Conservation (phyloP, 2,888 invertebrate species). For the Drosophila setosimentum region DNA sequence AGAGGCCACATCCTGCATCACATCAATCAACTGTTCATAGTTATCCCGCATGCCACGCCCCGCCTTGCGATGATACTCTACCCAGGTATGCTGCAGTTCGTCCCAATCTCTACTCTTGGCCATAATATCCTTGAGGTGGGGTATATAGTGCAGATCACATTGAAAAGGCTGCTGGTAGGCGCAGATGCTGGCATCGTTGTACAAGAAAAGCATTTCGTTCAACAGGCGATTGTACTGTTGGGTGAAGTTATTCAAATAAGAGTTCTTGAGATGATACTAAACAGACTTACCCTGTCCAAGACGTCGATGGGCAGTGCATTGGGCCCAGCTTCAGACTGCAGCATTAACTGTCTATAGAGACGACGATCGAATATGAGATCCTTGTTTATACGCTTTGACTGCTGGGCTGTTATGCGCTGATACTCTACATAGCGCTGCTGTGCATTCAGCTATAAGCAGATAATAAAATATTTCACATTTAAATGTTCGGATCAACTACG, state of each 20-base stretch:
- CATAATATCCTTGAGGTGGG: constrained; percentile 92
- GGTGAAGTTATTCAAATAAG: background rate
- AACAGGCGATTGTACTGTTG: constrained; percentile 92
- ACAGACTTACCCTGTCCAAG: constrained; percentile 89
- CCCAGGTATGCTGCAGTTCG: constrained; percentile 94
- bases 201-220: constrained; percentile 95
- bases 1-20: constrained; percentile 92
- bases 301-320: constrained; percentile 93
- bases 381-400: constrained; percentile 90
- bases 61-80: constrained; percentile 95
- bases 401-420: constrained; percentile 92
- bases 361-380: constrained; percentile 89
- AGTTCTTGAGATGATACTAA: background rate
- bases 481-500: background rate
- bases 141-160: constrained; percentile 92
- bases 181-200: constrained; percentile 94
- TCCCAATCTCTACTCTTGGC: constrained; percentile 94
- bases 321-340: constrained; percentile 92
- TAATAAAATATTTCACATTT: background rate
- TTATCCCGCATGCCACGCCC: constrained; percentile 92
- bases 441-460: constrained; percentile 89
- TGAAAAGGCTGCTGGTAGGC: constrained; percentile 93
- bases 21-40: constrained; percentile 91
- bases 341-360: constrained; percentile 90
- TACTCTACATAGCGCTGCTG: constrained; percentile 93